Conservation (phyloP, 2,888 invertebrate species). For the Pheosia tremula region DNA sequence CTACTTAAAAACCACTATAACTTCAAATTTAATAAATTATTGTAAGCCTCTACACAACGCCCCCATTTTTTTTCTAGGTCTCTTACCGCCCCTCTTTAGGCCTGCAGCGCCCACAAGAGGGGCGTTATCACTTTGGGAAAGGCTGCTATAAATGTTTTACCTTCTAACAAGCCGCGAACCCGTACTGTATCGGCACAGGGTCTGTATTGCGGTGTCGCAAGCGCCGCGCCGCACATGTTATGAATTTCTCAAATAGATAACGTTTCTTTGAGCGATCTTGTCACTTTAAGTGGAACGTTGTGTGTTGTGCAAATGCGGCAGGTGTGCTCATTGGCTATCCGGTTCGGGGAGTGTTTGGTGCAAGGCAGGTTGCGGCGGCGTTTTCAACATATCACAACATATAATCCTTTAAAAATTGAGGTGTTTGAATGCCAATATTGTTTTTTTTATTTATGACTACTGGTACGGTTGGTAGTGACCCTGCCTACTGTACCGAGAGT, state of each 20-base stretch:
- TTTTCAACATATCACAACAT: not conserved
- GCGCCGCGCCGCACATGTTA: conserved; percentile 23
- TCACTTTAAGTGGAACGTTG: conserved; percentile 38
- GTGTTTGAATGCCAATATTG: too few relatives aligned
- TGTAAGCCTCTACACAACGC: too few relatives aligned
- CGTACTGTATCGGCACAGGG: conserved; percentile 9
- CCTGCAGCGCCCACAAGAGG: too few relatives aligned
- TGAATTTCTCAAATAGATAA: conserved; percentile 41
- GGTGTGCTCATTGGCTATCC: conserved; percentile 33
- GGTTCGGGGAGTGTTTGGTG: conserved; percentile 19
- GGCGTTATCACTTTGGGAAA: too few relatives aligned
- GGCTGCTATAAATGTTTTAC: not conserved
- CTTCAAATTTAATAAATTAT: too few relatives aligned
- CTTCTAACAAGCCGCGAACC: not conserved
- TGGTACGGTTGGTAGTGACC: too few relatives aligned
- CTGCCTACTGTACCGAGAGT: too few relatives aligned
- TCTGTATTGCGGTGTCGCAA: conserved; percentile 23
- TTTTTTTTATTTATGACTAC: too few relatives aligned
- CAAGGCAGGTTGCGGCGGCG: not conserved
- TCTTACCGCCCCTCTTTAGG: too few relatives aligned
- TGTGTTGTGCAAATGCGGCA: conserved; percentile 42
- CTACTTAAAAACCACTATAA: too few relatives aligned
- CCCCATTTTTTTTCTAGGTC: too few relatives aligned
- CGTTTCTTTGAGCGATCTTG: conserved; percentile 39
- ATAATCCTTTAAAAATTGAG: too few relatives aligned